phyloP scores from a whole-genome alignment of 2,113 vertebrate genomes.

The Piaya cayana region DNA sequence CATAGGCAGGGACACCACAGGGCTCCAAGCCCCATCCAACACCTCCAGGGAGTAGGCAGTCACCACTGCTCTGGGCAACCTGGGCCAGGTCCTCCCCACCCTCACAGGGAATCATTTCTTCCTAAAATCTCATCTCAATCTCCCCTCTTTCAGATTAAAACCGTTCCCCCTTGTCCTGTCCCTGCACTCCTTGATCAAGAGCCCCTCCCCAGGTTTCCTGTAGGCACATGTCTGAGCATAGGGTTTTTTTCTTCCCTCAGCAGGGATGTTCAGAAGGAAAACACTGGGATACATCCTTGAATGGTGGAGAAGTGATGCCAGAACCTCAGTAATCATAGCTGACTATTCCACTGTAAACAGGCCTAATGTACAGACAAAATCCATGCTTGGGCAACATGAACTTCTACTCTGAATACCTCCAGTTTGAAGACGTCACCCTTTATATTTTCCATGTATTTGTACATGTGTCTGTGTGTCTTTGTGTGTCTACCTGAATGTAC shows the following conservation, averaged over 20 bases:
- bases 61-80: too few species aligned
- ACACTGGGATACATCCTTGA: accelerated
- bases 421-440: neutral
- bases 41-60: too few species aligned
- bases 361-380: accelerated
- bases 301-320: neutral
- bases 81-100: too few species aligned
- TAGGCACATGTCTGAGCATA: neutral
- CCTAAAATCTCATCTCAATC: too few species aligned
- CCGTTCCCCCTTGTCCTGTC: too few species aligned
- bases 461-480: accelerated
- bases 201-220: too few species aligned
- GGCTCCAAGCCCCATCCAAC: too few species aligned
- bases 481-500: accelerated
- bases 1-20: too few species aligned
- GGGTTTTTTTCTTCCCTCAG: neutral
- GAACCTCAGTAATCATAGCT: neutral
- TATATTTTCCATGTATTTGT: accelerated
- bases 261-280: neutral
- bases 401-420: neutral
- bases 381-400: neutral
- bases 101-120: too few species aligned
- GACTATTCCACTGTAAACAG: neutral
- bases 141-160: too few species aligned
- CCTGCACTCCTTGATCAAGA: too few species aligned